Evolutionary conservation across 37 sponge, comb jelly and placozoan genomes (phyloP).

Genomic region (Ephydatia muelleri): DNA sequence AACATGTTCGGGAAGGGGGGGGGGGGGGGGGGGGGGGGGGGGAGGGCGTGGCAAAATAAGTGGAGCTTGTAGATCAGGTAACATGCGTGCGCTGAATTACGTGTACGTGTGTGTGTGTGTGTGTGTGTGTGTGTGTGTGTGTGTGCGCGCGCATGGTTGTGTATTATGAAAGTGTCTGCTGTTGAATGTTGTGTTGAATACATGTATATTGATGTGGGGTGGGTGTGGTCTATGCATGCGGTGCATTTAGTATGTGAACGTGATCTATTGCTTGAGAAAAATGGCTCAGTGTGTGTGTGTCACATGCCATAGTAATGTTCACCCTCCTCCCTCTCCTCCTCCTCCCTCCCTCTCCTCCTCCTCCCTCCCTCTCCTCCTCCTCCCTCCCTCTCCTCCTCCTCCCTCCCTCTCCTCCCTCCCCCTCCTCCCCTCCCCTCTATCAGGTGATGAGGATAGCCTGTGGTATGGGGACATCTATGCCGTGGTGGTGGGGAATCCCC

Average conservation of each 20-base stretch:
- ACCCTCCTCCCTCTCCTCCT: not conserved
- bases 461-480: conserved; percentile 40
- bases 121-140: too few relatives aligned
- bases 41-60: not conserved
- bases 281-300: too few relatives aligned
- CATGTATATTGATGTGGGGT: too few relatives aligned
- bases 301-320: not conserved
- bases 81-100: too few relatives aligned
- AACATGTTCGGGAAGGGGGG: not conserved
- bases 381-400: conserved; percentile 1
- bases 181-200: not conserved
- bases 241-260: too few relatives aligned
- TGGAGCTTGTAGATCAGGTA: too few relatives aligned
- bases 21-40: too few relatives aligned
- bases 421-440: conserved; percentile 7
- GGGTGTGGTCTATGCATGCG: too few relatives aligned
- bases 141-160: not conserved
- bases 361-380: conserved; percentile 3
- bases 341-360: conserved; percentile 9
- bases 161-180: conserved; percentile 8
- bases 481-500: conserved; percentile 12
- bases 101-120: not conserved
- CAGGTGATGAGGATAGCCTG: not conserved
- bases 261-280: too few relatives aligned
- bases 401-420: conserved; percentile 21